Evolutionary conservation across 2,113 vertebrate species (phyloP), one percentile per base, ranked within the genome.

Genomic region (Narcine bancroftii): DNA sequence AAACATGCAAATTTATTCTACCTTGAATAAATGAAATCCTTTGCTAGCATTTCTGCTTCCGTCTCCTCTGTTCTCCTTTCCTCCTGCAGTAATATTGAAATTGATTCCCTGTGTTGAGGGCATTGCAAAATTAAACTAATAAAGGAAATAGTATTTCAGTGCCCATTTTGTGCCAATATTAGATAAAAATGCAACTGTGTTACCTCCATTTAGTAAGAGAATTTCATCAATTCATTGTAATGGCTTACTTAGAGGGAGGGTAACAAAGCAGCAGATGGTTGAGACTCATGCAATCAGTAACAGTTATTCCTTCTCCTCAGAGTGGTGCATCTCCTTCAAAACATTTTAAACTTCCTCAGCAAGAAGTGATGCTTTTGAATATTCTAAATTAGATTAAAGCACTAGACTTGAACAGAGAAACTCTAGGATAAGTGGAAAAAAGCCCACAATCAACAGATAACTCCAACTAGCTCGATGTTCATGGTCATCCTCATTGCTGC

Each of bases 1-100:
- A 85, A 85, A n/a, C 53, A 85, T 85, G 50, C 50, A 36, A 85
- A 85, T 85, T n/a, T 60, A 85, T 85, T 60, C 81, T 60, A 56
- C 36, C 36, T n/a, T 3, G 5, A 56, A 85, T 85, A 85, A 85
- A 85, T 81, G 45, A 33, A 81, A 81, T 81, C 50, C 45, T 47
- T 9, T 29, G 47, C 10, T 7, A 50, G 45, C 75, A 50, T 53
- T 45, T 26, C 77, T 81, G 3, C 24, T 53, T 81, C 24, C 77
- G 24, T 81, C 26, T 53, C 11, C 26, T 29, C 24, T 50, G 26
- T 45, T 81, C 47, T 50, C 45, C 45, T 50, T 50, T 10, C 26
- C 50, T 81, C 2, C 21, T 29, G 24, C 29, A 26, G 3, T 81
- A 26, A 26, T 19, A n/a, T n/a, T 85, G 81, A n/a, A 85, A 45